phyloP scores from a whole-genome alignment of 2,113 vertebrate species.

The Gnathonemus longibarbis region DNA sequence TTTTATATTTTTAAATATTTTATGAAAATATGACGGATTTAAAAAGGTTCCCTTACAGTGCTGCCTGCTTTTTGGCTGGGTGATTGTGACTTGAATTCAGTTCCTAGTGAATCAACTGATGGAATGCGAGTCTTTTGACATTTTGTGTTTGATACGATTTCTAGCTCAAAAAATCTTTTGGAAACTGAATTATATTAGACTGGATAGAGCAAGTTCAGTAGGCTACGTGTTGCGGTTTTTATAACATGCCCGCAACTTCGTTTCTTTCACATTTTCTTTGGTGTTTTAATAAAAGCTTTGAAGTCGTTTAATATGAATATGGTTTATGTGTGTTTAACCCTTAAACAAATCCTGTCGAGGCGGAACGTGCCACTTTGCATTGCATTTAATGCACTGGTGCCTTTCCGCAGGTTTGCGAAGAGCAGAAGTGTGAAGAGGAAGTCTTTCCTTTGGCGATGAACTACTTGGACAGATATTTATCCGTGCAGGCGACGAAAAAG shows the following conservation, averaged over 20 bases:
- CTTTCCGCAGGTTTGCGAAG: constrained; percentile 78
- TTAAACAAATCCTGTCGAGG: not conserved
- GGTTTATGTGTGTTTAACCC: not conserved
- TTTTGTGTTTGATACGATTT: constrained; percentile 31
- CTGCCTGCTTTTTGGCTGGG: constrained; percentile 46
- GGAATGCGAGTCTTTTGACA: constrained; percentile 53
- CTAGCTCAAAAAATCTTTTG: not conserved
- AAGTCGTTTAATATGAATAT: not conserved
- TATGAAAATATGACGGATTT: constrained; percentile 70
- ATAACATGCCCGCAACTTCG: not conserved
- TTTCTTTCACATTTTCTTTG: not conserved
- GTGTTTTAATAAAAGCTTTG: not conserved
- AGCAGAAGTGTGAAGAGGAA: constrained; percentile 83
- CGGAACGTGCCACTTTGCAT: not conserved
- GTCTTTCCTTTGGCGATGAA: constrained; percentile 93
- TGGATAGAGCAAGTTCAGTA: not conserved
- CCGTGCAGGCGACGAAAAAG: constrained; percentile 77
- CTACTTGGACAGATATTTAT: constrained; percentile 93
- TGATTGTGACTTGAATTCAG: constrained; percentile 58
- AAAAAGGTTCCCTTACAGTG: constrained; percentile 46
- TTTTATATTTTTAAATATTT: constrained; percentile 64
- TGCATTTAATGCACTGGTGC: not conserved
- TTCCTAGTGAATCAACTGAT: constrained; percentile 51
- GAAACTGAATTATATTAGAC: not conserved
- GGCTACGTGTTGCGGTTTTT: not conserved